Percentiles rank a stretch among this genome's conserved stretches.
Conservation (phyloP, 1,140 invertebrate species). For the Scaptodrosophila lebanonensis region DNA sequence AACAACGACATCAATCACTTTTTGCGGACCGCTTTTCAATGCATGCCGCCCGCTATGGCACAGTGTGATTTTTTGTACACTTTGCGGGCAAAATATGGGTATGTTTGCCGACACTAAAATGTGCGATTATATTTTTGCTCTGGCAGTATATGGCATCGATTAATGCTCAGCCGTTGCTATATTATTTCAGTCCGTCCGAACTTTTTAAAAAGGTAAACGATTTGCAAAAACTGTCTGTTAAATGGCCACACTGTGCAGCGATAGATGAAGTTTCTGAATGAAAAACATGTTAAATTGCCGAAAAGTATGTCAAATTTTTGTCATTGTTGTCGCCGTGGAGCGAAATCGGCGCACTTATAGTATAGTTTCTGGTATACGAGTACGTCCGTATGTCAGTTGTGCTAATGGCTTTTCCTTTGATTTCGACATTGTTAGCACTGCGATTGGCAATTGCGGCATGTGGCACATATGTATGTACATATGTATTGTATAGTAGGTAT, state of each 20-base stretch:
- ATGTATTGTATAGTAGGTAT: too few relatives aligned
- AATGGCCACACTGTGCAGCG: too few relatives aligned
- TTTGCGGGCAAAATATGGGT: slow-evolving; percentile 27
- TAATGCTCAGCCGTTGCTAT: too few relatives aligned
- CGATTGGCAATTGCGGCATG: slow-evolving; percentile 48
- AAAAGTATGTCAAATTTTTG: slow-evolving; percentile 66
- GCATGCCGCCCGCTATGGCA: slow-evolving; percentile 20
- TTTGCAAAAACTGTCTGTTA: too few relatives aligned
- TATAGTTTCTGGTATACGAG: slow-evolving; percentile 27
- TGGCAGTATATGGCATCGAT: too few relatives aligned
- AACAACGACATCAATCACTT: slow-evolving; percentile 72
- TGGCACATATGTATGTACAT: too few relatives aligned
- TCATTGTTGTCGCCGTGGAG: neutral
- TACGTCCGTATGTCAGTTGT: slow-evolving; percentile 39
- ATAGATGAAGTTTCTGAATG: too few relatives aligned
- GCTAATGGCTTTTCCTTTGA: slow-evolving; percentile 68
- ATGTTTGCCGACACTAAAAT: neutral
- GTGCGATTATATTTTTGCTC: neutral
- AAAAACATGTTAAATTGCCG: slow-evolving; percentile 74
- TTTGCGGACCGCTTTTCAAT: slow-evolving; percentile 62
- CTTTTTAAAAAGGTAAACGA: too few relatives aligned
- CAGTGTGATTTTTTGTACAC: too few relatives aligned
- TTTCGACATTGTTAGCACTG: slow-evolving; percentile 68
- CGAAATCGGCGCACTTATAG: neutral
- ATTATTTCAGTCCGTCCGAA: too few relatives aligned